Base-by-base conservation (phyloP, 2,797 vertebrate genomes). In the Australoheros facetus region DNA sequence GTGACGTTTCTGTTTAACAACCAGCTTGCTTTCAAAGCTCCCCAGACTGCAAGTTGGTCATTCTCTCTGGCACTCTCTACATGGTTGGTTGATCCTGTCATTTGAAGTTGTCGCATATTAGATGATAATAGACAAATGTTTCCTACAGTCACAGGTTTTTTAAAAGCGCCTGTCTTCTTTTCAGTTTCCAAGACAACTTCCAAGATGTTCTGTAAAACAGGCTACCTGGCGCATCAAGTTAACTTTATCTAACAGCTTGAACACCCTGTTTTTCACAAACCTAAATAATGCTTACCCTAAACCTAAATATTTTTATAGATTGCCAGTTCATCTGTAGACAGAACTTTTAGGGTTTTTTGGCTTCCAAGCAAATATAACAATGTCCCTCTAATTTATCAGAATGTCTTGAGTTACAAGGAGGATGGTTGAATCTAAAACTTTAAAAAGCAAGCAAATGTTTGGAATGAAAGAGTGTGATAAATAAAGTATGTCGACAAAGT, bases 401-500 rank as follows among this genome's bases (percentile, higher is more conserved):
- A 51, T n/a, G 26, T 69, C 26, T 32, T 51, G 26, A 51, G 11
- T 51, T 69, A 51, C 3, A 30, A 69, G 26, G 3, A 69, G 2
- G 17, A 17, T 48, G 62, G 39, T 51, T 30, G 21, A 48, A 42
- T 73, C 17, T 48, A 45, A 30, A 32, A 58, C 56, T 69, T 48
- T 58, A 54, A 77, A 37, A 80, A 71, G 34, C 23, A 79, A 83
- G 32, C 51, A 79, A 76, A 71, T 59, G 17, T 77, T 71, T 84
- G 34, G 17, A 66, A 42, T 75, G 57, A 82, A 82, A 17, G 54
- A 64, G 8, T 75, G 62, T 53, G 79, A 87, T 90, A 32, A 89
- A 92, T 92, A 89, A 90, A 86, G 56, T 4, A 84, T 90, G 73
- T 62, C 10, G 85, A 81, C 84, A 88, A 80, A 89, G 77, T 69